A percentile compares a stretch with the other conserved stretches of the same genome.
Conservation (phyloP, 2,113 vertebrate genomes). For the Mormyrus lacerda region DNA sequence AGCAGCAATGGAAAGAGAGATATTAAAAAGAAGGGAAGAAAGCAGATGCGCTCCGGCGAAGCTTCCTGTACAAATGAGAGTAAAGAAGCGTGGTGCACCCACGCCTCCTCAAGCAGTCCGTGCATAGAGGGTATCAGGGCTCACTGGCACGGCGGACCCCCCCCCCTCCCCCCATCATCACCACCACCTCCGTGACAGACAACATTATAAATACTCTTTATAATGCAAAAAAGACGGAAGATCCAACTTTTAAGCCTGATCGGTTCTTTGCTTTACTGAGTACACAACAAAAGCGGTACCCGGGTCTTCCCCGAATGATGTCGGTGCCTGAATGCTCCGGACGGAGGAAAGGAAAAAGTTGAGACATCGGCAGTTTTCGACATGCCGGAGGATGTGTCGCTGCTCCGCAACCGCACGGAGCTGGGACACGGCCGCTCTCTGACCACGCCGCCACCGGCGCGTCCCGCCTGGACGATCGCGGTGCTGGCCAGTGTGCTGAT, state of each 20-base stretch:
- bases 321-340: constrained; percentile 26
- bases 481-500: constrained; percentile 64
- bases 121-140: constrained; percentile 29
- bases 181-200: constrained; percentile 14
- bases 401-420: constrained; percentile 57
- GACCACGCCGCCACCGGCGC: constrained; percentile 12
- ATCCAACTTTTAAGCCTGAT: constrained; percentile 14
- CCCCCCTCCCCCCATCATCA: background rate
- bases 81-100: background rate
- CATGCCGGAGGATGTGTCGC: constrained; percentile 61
- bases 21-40: background rate
- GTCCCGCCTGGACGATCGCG: constrained; percentile 59
- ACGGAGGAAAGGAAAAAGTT: background rate
- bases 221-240: background rate
- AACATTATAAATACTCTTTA: constrained; percentile 5
- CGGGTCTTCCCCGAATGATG: background rate
- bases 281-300: background rate
- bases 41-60: background rate
- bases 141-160: background rate
- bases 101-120: constrained; percentile 6
- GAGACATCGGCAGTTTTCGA: constrained; percentile 24
- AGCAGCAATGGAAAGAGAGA: background rate
- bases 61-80: constrained; percentile 25
- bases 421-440: constrained; percentile 27
- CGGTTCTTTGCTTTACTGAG: background rate